A percentile compares a stretch with the other conserved stretches of the same genome.
These are phyloP conservation scores for Automeris io DNA, from an alignment of 2,888 invertebrate species.

Conservation along the genomic window DNA sequence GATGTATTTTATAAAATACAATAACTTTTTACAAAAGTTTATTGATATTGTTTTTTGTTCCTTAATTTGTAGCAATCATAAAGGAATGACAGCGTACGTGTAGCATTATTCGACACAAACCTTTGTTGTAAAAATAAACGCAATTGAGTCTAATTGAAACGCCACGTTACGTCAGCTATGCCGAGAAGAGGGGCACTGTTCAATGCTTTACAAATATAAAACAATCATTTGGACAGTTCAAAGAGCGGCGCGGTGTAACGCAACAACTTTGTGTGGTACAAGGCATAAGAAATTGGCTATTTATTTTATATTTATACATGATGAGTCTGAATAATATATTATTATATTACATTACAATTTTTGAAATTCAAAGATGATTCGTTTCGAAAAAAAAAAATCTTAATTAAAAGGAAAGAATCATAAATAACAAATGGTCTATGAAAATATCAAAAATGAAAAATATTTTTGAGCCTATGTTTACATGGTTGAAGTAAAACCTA, in stretches of 20 bases:
- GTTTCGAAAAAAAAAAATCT: no score
- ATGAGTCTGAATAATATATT: no score
- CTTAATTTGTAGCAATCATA: slow-evolving; percentile 36
- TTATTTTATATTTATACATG: background rate
- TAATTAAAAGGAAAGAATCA: no score
- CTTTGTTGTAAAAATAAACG: slow-evolving; percentile 58
- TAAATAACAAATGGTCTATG: no score
- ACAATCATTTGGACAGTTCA: slow-evolving; percentile 74
- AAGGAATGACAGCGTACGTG: slow-evolving; percentile 17
- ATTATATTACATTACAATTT: no score
- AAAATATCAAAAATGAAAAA: no score
- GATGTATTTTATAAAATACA: no score
- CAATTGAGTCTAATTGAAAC: slow-evolving; percentile 64
- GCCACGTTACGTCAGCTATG: slow-evolving; percentile 60
- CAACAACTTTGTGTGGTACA: slow-evolving; percentile 35
- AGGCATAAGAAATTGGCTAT: slow-evolving; percentile 10
- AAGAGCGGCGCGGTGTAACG: slow-evolving; percentile 64
- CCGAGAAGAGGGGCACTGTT: slow-evolving; percentile 56
- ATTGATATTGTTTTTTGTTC: slow-evolving; percentile 20
- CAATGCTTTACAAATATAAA: slow-evolving; percentile 71
- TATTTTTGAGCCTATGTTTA: no score
- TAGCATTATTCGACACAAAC: slow-evolving; percentile 38
- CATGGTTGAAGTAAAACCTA: no score
- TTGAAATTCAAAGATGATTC: no score
- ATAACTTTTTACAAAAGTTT: no score